These are phyloP conservation scores for Cheilosia variabilis DNA, from an alignment of 2,888 invertebrate genomes.

Conservation along the genomic window DNA sequence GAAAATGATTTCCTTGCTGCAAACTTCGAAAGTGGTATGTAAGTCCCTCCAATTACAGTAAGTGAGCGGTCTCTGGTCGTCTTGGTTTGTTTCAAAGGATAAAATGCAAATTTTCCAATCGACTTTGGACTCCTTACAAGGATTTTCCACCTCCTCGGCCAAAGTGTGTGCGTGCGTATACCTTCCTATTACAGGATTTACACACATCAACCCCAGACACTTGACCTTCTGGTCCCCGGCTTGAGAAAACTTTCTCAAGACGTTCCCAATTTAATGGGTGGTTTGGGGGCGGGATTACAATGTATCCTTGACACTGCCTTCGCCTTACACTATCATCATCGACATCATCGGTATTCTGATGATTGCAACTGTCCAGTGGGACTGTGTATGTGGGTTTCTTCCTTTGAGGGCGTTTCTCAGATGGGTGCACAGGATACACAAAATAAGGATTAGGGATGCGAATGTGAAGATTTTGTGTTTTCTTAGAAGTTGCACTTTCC, in stretches of 20 bases:
- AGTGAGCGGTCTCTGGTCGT: conserved; percentile 65
- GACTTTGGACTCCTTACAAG: conserved; percentile 57
- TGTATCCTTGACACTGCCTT: conserved; percentile 67
- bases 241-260: conserved; percentile 67
- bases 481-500: conserved; percentile 69
- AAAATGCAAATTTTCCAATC: conserved; percentile 75
- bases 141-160: conserved; percentile 56
- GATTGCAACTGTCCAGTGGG: conserved; percentile 58
- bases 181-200: conserved; percentile 58
- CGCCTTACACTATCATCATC: conserved; percentile 60
- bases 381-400: conserved; percentile 5
- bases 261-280: conserved; percentile 45
- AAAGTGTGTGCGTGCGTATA: background rate
- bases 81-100: conserved; percentile 65
- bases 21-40: conserved; percentile 65
- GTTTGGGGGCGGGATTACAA: conserved; percentile 65
- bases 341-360: conserved; percentile 65
- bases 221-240: conserved; percentile 66
- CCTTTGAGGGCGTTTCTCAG: conserved; percentile 57
- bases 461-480: conserved; percentile 40
- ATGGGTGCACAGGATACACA: conserved; percentile 44
- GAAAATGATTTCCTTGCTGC: conserved; percentile 59
- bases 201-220: conserved; percentile 69
- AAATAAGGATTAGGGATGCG: conserved; percentile 56
- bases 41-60: conserved; percentile 74